These are phyloP conservation scores for Enteromius radiatus DNA, from an alignment of 2,797 vertebrate genomes.

Conservation along the genomic window DNA sequence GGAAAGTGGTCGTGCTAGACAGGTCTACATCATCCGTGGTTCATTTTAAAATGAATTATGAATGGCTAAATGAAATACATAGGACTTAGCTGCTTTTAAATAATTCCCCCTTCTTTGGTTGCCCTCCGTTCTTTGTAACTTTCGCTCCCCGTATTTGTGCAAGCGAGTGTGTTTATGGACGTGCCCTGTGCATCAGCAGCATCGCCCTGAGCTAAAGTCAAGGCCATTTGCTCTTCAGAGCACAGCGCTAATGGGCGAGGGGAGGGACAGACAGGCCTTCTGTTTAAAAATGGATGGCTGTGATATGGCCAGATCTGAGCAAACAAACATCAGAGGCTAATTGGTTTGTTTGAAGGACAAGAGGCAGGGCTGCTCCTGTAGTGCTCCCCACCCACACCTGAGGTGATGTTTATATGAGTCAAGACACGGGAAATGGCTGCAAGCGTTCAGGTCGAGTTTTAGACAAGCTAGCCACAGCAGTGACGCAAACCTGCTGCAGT, in stretches of 20 bases:
- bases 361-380: conserved; percentile 43
- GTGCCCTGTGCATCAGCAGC: conserved; percentile 62
- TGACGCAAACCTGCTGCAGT: background rate
- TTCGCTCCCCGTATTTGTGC: conserved; percentile 33
- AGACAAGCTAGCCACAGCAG: background rate
- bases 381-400: conserved; percentile 51
- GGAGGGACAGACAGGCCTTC: conserved; percentile 61
- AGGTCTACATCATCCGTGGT: conserved; percentile 80
- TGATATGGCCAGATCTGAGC: conserved; percentile 70
- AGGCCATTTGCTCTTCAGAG: conserved; percentile 76
- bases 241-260: conserved; percentile 72
- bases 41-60: conserved; percentile 83
- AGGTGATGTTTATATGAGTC: conserved; percentile 52
- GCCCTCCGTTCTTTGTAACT: conserved; percentile 56
- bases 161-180: conserved; percentile 47
- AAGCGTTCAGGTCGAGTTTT: conserved; percentile 48
- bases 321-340: conserved; percentile 75
- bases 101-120: conserved; percentile 58
- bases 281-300: conserved; percentile 81
- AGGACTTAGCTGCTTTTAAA: conserved; percentile 72
- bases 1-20: conserved; percentile 65
- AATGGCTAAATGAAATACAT: conserved; percentile 80
- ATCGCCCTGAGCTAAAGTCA: conserved; percentile 76
- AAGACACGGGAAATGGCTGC: conserved; percentile 52
- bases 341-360: conserved; percentile 67